Base-by-base conservation (phyloP, 2,888 invertebrate genomes). In the Cerceris rybyensis region DNA sequence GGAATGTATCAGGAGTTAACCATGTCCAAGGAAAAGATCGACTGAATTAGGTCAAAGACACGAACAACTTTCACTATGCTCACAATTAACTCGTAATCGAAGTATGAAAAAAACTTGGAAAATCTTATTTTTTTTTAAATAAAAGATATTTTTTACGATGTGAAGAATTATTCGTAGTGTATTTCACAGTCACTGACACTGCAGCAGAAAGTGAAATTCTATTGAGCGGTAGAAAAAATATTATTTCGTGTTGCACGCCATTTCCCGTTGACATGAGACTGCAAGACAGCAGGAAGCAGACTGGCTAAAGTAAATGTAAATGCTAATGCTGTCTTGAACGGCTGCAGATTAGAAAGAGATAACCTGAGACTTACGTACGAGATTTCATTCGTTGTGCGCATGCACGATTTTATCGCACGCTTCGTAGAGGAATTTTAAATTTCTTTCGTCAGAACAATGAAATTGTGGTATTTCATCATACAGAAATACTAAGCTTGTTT, bases 171-270 rank as follows among this genome's bases (percentile, higher is more conserved):
- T 54, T 69, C 8, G 39, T 64, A 39, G 14, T 41, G 59, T 65
- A 80, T 86, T 91, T 90, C 91, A 91, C 91, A 91, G 90, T 91
- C 90, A 91, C 91, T 91, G 91, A 85, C 91, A 91, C 91, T 91
- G 91, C 91, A 91, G 91, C 88, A 91, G 91, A 91, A 88, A 88
- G 91, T 91, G 91, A 91, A 90, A 86, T 82, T 72, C 11, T 60
- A 49, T 13, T 59, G 46, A 39, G 8, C n/a, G n/a, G 6, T 11
- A 57, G 67, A n/a, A 14, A 16, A 17, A 50, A 39, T 28, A 28
- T 28, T 28, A 28, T 55, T 84, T 81, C 59, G 72, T 54, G 0
- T 14, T 55, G 28, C 11, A 28, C 50, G 39, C 55, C 61, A 75
- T 71, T 50, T 50, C 46, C 60, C 42, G 8, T 11, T 16, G 6